phyloP scores from a whole-genome alignment of 1,140 invertebrate genomes.

The Steinernema feltiae region DNA sequence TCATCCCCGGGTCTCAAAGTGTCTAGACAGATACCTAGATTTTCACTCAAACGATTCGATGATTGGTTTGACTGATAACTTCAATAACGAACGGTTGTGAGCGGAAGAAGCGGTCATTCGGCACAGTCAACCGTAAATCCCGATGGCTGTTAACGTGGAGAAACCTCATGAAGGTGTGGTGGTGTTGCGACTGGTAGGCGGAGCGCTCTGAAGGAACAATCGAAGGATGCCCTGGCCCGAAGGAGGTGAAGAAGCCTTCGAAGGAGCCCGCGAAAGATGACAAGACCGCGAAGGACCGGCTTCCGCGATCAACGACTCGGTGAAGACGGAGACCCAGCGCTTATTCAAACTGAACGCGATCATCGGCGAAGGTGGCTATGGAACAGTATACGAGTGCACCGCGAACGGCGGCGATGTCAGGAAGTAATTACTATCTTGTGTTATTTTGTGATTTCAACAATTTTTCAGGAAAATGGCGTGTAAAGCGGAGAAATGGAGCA shows the following conservation, averaged over 20 bases:
- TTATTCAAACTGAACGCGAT: constrained; percentile 18
- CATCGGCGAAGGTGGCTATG: constrained; percentile 42
- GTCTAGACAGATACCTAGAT: no score
- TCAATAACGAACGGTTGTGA: no score
- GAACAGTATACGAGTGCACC: constrained; percentile 35
- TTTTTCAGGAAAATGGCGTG: constrained; percentile 31
- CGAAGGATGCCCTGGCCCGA: background rate
- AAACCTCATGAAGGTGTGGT: background rate
- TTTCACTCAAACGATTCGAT: no score
- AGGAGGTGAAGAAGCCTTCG: background rate
- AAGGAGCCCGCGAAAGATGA: background rate
- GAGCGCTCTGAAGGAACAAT: background rate
- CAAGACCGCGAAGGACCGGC: constrained; percentile 20
- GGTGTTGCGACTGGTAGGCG: no score
- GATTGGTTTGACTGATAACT: no score
- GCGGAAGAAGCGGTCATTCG: no score
- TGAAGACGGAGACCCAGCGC: constrained; percentile 4
- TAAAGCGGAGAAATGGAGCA: constrained; percentile 45
- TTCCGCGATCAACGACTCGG: constrained; percentile 21
- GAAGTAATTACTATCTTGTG: constrained; percentile 17
- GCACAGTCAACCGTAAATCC: no score
- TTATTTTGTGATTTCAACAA: background rate
- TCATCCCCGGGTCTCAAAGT: no score
- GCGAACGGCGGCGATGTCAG: constrained; percentile 1
- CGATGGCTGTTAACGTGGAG: background rate